phyloP scores from a whole-genome alignment of 1,140 invertebrate genomes.

The Hylaeus anthracinus region DNA sequence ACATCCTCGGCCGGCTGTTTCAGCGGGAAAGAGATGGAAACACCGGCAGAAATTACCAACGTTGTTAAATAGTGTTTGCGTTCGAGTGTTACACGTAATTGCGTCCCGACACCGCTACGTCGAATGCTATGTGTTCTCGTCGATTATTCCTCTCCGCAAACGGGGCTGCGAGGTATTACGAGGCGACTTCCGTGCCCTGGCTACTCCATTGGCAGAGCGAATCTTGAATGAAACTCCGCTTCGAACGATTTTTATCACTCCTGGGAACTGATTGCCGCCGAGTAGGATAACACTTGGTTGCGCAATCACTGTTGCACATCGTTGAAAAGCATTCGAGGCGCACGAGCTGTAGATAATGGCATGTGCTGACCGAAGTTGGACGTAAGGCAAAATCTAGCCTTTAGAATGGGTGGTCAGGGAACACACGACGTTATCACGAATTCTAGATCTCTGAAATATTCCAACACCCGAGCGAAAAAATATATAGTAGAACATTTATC shows the following conservation, averaged over 20 bases:
- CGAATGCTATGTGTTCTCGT: slow-evolving; percentile 3
- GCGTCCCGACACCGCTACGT: not conserved
- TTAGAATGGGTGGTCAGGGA: too few relatives aligned
- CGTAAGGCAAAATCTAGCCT: too few relatives aligned
- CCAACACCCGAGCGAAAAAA: too few relatives aligned
- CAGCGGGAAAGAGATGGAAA: slow-evolving; percentile 7
- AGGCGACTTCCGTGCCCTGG: not conserved
- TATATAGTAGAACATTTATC: too few relatives aligned
- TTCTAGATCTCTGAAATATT: too few relatives aligned
- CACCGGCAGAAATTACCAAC: slow-evolving; percentile 25
- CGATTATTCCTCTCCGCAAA: slow-evolving; percentile 5
- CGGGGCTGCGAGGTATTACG: slow-evolving; percentile 6
- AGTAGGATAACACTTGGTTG: not conserved
- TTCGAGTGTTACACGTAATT: slow-evolving; percentile 14
- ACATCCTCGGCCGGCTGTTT: slow-evolving; percentile 13
- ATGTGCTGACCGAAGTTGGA: not conserved
- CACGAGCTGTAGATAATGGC: not conserved
- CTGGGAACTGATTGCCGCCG: not conserved
- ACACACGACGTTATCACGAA: too few relatives aligned
- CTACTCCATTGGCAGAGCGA: not conserved
- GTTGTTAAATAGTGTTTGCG: slow-evolving; percentile 24
- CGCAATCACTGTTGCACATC: not conserved
- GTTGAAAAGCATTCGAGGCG: not conserved
- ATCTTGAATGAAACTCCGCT: slow-evolving; percentile 10
- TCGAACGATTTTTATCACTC: slow-evolving; percentile 2